A percentile compares a stretch with the other conserved stretches of the same genome.
These are phyloP conservation scores for Azemiops feae DNA, from an alignment of 2,113 vertebrate genomes.

Conservation along the genomic window DNA sequence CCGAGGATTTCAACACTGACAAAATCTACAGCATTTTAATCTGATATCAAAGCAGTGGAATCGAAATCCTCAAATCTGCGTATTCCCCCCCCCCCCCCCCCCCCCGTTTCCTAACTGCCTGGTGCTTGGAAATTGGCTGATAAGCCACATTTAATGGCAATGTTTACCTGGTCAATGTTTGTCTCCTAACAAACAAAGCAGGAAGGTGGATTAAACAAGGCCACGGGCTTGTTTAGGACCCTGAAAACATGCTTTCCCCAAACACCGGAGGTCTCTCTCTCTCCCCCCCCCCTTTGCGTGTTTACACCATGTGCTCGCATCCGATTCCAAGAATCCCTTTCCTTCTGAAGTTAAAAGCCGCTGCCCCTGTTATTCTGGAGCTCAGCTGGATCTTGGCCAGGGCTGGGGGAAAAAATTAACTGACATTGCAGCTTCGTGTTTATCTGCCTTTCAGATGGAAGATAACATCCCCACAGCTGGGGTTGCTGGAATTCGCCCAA, in stretches of 20 bases:
- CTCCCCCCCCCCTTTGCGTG: not conserved
- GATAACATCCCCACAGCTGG: not conserved
- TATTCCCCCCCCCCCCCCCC: rapidly evolving
- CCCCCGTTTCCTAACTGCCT: not conserved
- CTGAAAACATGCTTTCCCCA: not conserved
- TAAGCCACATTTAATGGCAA: not conserved
- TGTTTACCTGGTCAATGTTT: not conserved
- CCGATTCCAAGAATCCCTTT: constrained; percentile 7
- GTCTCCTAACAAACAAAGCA: not conserved
- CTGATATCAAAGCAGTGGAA: not conserved
- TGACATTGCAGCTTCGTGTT: not conserved
- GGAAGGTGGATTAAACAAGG: not conserved
- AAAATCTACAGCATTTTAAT: not conserved
- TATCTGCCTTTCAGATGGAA: not conserved
- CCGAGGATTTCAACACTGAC: not conserved
- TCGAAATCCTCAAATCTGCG: not conserved
- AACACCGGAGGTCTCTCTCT: not conserved
- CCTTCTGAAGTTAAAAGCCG: not conserved
- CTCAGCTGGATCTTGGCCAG: not conserved
- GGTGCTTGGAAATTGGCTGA: not conserved
- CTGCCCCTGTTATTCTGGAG: not conserved
- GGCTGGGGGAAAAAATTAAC: not conserved
- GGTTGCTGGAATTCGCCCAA: not conserved
- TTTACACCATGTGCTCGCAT: not conserved
- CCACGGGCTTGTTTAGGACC: no score